Conservation (phyloP, 1,140 invertebrate genomes). For the Drosophila kikkawai region DNA sequence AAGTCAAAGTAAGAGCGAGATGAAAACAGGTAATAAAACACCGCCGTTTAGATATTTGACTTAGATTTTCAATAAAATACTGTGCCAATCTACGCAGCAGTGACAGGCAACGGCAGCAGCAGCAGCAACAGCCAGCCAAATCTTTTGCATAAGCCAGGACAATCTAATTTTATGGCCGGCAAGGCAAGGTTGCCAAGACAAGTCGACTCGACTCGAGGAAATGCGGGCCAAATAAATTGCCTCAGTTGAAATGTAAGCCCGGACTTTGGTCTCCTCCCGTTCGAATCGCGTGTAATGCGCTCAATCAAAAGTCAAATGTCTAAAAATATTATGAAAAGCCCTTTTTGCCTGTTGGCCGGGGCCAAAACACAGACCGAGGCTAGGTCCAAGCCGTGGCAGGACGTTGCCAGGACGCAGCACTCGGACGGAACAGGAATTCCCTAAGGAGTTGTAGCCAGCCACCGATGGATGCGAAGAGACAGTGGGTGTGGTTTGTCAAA, state of each 20-base stretch:
- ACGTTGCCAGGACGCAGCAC: conserved; percentile 34
- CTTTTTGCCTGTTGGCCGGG: conserved; percentile 55
- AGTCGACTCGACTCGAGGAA: conserved; percentile 9
- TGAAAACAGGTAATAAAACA: conserved; percentile 77
- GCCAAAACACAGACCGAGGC: conserved; percentile 9
- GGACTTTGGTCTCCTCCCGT: conserved; percentile 18
- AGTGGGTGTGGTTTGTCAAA: background rate
- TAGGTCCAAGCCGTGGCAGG: conserved; percentile 26
- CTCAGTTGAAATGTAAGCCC: conserved; percentile 74
- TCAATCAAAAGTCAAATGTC: conserved; percentile 83
- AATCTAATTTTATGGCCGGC: conserved; percentile 76
- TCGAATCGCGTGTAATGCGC: conserved; percentile 75
- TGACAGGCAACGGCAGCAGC: conserved; percentile 21
- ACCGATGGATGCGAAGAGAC: conserved; percentile 7
- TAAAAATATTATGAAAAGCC: conserved; percentile 83
- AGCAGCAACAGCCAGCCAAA: conserved; percentile 48
- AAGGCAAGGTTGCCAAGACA: conserved; percentile 8
- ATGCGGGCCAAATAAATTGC: conserved; percentile 74
- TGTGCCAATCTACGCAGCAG: conserved; percentile 58
- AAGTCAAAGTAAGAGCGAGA: conserved; percentile 11
- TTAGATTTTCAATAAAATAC: conserved; percentile 79
- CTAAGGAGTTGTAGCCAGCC: conserved; percentile 34
- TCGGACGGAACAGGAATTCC: conserved; percentile 34
- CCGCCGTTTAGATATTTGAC: conserved; percentile 74
- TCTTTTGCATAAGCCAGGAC: conserved; percentile 73